These are phyloP conservation scores for Atrina japonica DNA, from an alignment of 2,888 invertebrate species.

Conservation along the genomic window DNA sequence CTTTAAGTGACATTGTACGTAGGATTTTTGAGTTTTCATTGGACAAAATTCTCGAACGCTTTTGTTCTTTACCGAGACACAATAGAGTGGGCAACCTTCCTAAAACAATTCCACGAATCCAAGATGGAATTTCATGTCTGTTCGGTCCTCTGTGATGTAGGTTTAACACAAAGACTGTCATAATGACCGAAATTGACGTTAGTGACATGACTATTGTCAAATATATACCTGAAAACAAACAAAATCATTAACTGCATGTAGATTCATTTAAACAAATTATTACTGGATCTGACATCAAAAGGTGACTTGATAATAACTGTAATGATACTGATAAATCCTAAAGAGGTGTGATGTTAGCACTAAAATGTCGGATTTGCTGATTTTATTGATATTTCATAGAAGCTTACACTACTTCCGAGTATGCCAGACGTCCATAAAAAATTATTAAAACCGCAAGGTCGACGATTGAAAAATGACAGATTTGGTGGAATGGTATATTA, in stretches of 20 bases:
- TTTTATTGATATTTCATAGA: too few relatives aligned
- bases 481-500: too few relatives aligned
- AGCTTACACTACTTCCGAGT: too few relatives aligned
- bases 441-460: too few relatives aligned
- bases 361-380: too few relatives aligned
- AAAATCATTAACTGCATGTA: not conserved
- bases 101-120: constrained; percentile 80
- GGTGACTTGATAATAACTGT: too few relatives aligned
- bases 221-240: constrained; percentile 81
- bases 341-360: too few relatives aligned
- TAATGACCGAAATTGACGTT: constrained; percentile 83
- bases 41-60: not conserved
- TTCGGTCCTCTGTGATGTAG: constrained; percentile 83
- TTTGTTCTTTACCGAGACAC: constrained; percentile 46
- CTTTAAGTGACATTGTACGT: constrained; percentile 75
- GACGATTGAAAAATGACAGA: too few relatives aligned
- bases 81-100: constrained; percentile 50
- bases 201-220: constrained; percentile 84
- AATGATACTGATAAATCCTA: too few relatives aligned
- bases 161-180: constrained; percentile 84
- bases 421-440: too few relatives aligned
- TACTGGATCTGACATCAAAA: too few relatives aligned
- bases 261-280: too few relatives aligned
- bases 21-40: constrained; percentile 63
- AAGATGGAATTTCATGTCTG: constrained; percentile 81